Evolutionary conservation across 1,140 invertebrate genomes (phyloP), one percentile per base, ranked within the genome.

Genomic region (Oncopeltus fasciatus): DNA sequence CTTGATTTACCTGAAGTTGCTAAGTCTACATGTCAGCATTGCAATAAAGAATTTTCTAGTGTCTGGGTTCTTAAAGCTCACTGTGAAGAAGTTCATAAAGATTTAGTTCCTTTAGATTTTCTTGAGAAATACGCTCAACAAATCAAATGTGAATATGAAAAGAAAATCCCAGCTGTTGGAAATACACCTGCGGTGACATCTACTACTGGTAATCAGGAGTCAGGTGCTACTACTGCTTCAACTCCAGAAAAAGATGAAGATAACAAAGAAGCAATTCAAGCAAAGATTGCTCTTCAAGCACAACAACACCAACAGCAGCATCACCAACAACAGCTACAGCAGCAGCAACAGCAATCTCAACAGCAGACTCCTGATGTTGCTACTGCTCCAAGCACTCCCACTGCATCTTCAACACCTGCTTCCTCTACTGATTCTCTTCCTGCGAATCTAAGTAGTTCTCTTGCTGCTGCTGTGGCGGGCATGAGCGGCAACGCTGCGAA

Each of bases 31-130:
- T 96, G 93, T 75, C 83, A 85, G 70, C 85, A 88, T 71, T 97
- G 93, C 75, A 86, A 85, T 67, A 95, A 95, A 75, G 87, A 90
- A 71, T 95, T 96, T 75, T 93, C 90, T 67, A 93, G 90, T 77
- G 88, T 95, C 62, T 95, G 92, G 86, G 91, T 95, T 63, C 77
- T 96, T 71, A 95, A 95, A 75, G 87, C 91, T 67, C 92, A 97
- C 74, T 90, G 89, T 76, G 92, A 96, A 79, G 92, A 95, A 80
- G 85, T 93, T 64, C 93, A 96, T 75, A 87, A 88, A 70, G 86
- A 91, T 72, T 78, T 92, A 72, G 88, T 96, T 60, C 91, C 92
- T 14, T 77, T 88, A 24, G 87, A 92, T 69, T 87, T 90, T 70
- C 78, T 95, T 49, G 91, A 95, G 76, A 86, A 90, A 72, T 94